phyloP scores from a whole-genome alignment of 2,797 vertebrate genomes.

The Alauda arvensis region DNA sequence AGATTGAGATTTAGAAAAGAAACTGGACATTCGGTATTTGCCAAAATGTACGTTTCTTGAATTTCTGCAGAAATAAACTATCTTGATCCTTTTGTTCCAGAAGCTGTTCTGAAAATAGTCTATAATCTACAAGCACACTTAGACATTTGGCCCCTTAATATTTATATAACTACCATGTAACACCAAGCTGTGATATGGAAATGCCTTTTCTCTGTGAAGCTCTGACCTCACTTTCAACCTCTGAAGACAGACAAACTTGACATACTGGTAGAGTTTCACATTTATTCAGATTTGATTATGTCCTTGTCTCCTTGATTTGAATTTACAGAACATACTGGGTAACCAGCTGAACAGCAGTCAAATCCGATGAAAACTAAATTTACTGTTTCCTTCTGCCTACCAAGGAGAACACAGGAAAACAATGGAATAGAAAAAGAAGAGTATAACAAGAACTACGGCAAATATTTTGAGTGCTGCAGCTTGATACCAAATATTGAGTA shows the following conservation, averaged over 20 bases:
- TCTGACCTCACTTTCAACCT: conserved; percentile 12
- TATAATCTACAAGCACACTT: background rate
- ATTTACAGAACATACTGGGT: conserved; percentile 9
- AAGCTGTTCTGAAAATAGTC: background rate
- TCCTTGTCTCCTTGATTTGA: conserved; percentile 4
- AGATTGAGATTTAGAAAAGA: background rate
- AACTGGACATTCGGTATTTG: background rate
- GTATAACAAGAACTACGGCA: background rate
- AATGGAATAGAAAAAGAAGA: background rate
- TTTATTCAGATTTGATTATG: conserved; percentile 2
- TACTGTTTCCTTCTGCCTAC: background rate
- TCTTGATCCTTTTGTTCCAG: background rate
- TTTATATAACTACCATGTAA: background rate
- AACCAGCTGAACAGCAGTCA: conserved; percentile 12
- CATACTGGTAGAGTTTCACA: background rate
- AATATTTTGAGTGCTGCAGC: background rate
- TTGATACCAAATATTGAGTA: background rate
- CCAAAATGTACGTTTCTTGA: background rate
- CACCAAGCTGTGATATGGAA: background rate
- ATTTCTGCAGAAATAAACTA: background rate
- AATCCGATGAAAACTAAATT: background rate
- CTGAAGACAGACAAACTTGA: background rate
- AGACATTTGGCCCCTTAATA: background rate
- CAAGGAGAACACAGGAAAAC: background rate
- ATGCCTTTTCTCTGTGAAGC: background rate